Evolutionary conservation across 1,140 invertebrate species (phyloP).

Genomic region (Lordiphosa collinella): DNA sequence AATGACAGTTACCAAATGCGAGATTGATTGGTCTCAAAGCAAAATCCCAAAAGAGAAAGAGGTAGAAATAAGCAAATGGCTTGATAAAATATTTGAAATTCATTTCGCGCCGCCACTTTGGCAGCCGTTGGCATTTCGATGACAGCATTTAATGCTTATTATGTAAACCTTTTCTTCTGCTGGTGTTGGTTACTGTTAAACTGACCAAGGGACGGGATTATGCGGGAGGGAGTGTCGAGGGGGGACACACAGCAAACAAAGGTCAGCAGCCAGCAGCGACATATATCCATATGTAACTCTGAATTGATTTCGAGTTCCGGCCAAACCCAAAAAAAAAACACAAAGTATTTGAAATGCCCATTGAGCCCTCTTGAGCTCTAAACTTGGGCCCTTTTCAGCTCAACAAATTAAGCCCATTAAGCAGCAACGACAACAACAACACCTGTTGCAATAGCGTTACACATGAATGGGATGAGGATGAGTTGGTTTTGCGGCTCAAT

Average conservation of each 20-base stretch:
- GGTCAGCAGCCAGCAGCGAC: conserved; percentile 30
- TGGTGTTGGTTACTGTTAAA: not conserved
- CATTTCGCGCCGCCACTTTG: conserved; percentile 54
- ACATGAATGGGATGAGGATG: conserved; percentile 7
- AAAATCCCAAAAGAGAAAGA: conserved; percentile 8
- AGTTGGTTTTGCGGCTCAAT: not conserved
- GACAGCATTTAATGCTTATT: conserved; percentile 69
- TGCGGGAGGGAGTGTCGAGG: not conserved
- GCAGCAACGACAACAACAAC: conserved; percentile 19
- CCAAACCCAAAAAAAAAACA: conserved; percentile 36
- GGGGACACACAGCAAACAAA: conserved; percentile 16
- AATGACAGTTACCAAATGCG: conserved; percentile 37
- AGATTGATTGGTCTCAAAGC: conserved; percentile 37
- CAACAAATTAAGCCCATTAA: conserved; percentile 48
- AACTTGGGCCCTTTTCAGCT: conserved; percentile 19
- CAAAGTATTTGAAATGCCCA: conserved; percentile 26
- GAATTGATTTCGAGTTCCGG: conserved; percentile 45
- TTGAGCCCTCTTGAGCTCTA: conserved; percentile 4
- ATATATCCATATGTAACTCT: not conserved
- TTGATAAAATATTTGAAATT: conserved; percentile 69
- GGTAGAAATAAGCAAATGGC: conserved; percentile 34
- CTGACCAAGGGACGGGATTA: not conserved
- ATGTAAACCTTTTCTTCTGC: conserved; percentile 47
- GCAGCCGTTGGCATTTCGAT: conserved; percentile 58
- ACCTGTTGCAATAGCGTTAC: conserved; percentile 39